Conservation (phyloP, 2,113 vertebrate species). For the Datnioides undecimradiatus region DNA sequence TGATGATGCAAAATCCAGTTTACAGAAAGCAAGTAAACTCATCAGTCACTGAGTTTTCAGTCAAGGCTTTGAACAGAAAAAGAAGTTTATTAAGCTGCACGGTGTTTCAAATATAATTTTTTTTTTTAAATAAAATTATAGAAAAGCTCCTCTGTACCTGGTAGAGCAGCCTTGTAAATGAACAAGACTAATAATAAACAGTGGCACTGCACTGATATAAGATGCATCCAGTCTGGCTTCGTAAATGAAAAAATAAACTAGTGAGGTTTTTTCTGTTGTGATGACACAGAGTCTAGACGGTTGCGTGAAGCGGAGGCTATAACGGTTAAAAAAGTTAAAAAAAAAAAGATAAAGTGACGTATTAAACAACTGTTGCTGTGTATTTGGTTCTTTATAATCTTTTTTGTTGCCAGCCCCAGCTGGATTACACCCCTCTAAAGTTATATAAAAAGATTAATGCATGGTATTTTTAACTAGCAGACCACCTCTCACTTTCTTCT, state of each 20-base stretch:
- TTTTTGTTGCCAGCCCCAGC: not conserved
- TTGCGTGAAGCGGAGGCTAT: not conserved
- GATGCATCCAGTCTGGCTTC: not conserved
- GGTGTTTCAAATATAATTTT: too few species aligned
- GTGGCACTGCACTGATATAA: not conserved
- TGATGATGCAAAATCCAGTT: not conserved
- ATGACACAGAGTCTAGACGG: slow-evolving; percentile 10
- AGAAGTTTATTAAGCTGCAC: slow-evolving; percentile 23
- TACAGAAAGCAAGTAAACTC: not conserved
- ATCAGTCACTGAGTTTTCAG: slow-evolving; percentile 14
- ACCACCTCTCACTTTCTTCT: not conserved
- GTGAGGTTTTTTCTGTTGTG: not conserved
- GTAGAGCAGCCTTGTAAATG: not conserved
- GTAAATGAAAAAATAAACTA: not conserved
- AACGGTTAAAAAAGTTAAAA: not conserved
- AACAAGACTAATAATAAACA: not conserved
- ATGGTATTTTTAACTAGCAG: not conserved
- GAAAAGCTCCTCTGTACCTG: not conserved
- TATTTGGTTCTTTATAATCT: not conserved
- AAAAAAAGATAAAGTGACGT: not conserved
- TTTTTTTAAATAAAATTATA: too few species aligned
- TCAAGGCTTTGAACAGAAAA: slow-evolving; percentile 21
- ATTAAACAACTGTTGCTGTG: not conserved
- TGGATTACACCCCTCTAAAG: not conserved
- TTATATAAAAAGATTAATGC: not conserved